Evolutionary conservation across 2,797 vertebrate species (phyloP), one percentile per base, ranked within the genome.

Genomic region (Avahi laniger): DNA sequence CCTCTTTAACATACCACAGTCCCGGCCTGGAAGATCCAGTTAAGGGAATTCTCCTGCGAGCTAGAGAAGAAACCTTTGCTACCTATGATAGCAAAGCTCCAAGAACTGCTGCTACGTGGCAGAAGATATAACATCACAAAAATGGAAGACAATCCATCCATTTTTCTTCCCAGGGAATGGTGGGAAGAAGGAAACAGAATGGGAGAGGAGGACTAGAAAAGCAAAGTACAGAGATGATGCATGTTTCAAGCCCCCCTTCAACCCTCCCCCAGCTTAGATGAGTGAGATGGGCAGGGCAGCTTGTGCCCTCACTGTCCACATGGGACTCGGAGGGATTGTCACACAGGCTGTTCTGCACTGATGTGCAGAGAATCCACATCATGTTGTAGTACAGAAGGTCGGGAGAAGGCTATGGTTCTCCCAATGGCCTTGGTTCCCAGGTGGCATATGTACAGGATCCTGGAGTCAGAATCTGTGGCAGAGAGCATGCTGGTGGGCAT

Each of bases 11-110:
- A 3, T 41, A 76, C 12, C 26, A 57, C 7, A 70, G 4, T 6
- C 0, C 24, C 4, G 43, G 4, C 13, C 59, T 10, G 1, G n/a
- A 81, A 13, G 18, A 73, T 33, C 7, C 61, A 86, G 22, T 0
- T n/a, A 20, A 43, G 8, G 6, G 46, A 59, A 33, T 59, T 89
- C 43, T 76, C 28, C 61, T 38, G 3, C 30, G 46, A 20, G 22
- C 30, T n/a, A 46, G 26, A 94, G 80, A 76, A 91, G 63, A 92
- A 86, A 90, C 13, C 11, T 81, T 73, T 95, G 28, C 38, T 73
- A 4, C 9, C 28, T 30, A 0, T n/a, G 54, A 54, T 20, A 84
- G 43, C 54, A 81, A 73, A 61, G 17, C 30, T 15, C 30, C 26
- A 46, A 63, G 67, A 72, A 10, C 57, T 78, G 35, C 24, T 54